Conservation (phyloP, 2,888 invertebrate species). For the Dryobotodes eremita region DNA sequence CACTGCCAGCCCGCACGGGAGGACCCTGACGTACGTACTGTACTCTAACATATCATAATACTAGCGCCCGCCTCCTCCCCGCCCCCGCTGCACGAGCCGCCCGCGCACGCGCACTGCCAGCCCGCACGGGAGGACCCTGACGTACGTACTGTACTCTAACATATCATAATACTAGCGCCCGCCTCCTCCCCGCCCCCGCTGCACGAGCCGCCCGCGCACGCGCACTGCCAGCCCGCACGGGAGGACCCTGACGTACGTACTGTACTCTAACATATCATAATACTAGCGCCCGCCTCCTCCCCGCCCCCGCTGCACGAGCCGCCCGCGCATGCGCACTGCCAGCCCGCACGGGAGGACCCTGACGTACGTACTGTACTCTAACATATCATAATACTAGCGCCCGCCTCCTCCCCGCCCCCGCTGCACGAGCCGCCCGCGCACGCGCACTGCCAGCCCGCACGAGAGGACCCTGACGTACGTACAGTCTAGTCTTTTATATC, state of each 20-base stretch:
- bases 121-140: conserved; percentile 93
- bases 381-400: conserved; percentile 4
- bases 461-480: conserved; percentile 96
- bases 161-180: conserved; percentile 17
- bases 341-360: conserved; percentile 92
- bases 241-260: conserved; percentile 96
- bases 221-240: conserved; percentile 71
- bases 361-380: conserved; percentile 91
- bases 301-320: conserved; percentile 74
- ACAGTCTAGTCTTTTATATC: no score
- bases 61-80: conserved; percentile 62
- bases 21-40: conserved; percentile 94
- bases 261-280: background rate
- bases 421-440: conserved; percentile 68
- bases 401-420: conserved; percentile 70
- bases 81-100: conserved; percentile 72
- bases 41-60: background rate
- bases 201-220: conserved; percentile 65
- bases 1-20: conserved; percentile 85
- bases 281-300: conserved; percentile 44
- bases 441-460: conserved; percentile 53
- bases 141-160: conserved; percentile 89
- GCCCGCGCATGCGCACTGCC: conserved; percentile 58
- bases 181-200: conserved; percentile 72
- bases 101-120: conserved; percentile 61